Percentiles rank a stretch among this genome's conserved stretches.
These are phyloP conservation scores for Argentina silus DNA, from an alignment of 2,797 vertebrate genomes.

Conservation along the genomic window DNA sequence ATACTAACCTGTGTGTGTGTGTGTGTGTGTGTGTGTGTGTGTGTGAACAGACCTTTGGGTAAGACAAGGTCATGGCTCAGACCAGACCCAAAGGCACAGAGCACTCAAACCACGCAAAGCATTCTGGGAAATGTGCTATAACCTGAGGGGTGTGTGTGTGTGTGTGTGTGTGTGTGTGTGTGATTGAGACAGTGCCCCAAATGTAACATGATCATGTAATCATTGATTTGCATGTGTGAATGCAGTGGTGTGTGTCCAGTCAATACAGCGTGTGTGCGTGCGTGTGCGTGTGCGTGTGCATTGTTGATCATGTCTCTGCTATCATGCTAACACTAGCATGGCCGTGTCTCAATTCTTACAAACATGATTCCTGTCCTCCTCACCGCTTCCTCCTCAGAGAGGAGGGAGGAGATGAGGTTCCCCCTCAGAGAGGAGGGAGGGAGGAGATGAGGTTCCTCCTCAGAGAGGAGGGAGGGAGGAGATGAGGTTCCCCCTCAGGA, in stretches of 20 bases:
- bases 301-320: background rate
- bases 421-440: too few species aligned
- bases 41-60: background rate
- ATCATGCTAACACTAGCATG: too few species aligned
- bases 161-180: slow-evolving; percentile 14
- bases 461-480: too few species aligned
- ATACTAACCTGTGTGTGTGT: background rate
- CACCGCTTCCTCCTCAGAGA: too few species aligned
- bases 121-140: slow-evolving; percentile 50
- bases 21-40: slow-evolving; percentile 2
- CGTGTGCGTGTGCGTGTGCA: background rate
- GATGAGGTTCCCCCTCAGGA: too few species aligned
- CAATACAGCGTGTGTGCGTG: background rate
- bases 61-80: background rate
- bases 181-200: background rate
- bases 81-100: slow-evolving; percentile 13
- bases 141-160: slow-evolving; percentile 25
- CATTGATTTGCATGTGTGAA: slow-evolving; percentile 34
- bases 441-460: too few species aligned
- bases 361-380: too few species aligned
- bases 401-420: too few species aligned
- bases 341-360: too few species aligned
- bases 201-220: slow-evolving; percentile 18
- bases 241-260: background rate
- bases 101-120: slow-evolving; percentile 11